Base-by-base conservation (phyloP, 1,140 invertebrate genomes). In the Drosophila littoralis region DNA sequence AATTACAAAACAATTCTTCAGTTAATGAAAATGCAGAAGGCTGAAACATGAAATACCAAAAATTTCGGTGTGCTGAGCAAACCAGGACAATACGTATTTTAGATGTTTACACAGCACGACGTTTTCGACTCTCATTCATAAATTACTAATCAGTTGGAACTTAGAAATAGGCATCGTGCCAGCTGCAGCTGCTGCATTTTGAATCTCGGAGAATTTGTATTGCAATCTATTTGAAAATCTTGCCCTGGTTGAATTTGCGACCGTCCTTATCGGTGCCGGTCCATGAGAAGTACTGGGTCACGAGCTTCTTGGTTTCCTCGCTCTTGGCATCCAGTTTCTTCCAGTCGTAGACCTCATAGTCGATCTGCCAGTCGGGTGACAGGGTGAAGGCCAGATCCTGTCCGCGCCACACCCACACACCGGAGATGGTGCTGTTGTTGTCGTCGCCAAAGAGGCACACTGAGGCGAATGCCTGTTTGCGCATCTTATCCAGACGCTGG, bases 261-360 rank as follows among this genome's bases (percentile, higher is more conserved):
- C 98, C 97, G 67, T 95, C 93, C 92, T 97, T 97, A 91, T 99
- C 97, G 60, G 94, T 93, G 50, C 97, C 98, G 83, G 95, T 94
- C 98, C 98, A 99, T 10, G 96, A 95, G 92, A 99, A 96, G 93
- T 99, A 99, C 91, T 99, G 96, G 74, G 96, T 94, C 8, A 99
- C 97, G 43, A 98, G 92, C 82, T 97, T 95, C 94, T 99, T 99
- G 51, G 97, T 98, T 85, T 97, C 95, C 75, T 95, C 94, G 52
- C 94, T 94, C 60, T 94, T 93, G 43, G 97, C 94, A 93, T 99
- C 97, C 45, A 99, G 93, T 93, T 99, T 99, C 78, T 94, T 97
- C 99, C 99, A 99, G 46, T 94, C 94, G 92, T 99, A 99, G 9
- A 96, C 97, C 94, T 99, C 98, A 91, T 99, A 99, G 94, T 99